These are phyloP conservation scores for Tachina lurida DNA, from an alignment of 2,888 invertebrate genomes.

Conservation along the genomic window DNA sequence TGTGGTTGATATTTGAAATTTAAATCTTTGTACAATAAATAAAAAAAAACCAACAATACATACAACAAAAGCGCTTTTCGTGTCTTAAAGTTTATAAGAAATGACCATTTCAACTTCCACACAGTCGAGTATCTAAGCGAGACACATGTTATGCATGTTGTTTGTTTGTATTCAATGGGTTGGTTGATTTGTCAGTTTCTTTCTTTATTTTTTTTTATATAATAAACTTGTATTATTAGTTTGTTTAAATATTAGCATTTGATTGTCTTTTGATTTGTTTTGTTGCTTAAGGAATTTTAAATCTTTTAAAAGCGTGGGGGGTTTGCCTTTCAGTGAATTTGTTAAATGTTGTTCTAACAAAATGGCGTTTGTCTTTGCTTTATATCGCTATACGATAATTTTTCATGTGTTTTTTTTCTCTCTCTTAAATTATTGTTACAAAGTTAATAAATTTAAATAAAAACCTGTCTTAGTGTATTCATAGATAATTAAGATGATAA, in stretches of 20 bases:
- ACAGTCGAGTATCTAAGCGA: slow-evolving; percentile 24
- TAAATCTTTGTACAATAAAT: slow-evolving; percentile 52
- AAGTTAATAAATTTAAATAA: slow-evolving; percentile 20
- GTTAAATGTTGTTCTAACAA: slow-evolving; percentile 30
- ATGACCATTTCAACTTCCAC: slow-evolving; percentile 60
- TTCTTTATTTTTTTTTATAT: slow-evolving; percentile 2
- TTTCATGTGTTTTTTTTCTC: background rate
- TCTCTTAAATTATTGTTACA: background rate
- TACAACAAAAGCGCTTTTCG: slow-evolving; percentile 44
- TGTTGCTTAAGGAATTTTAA: slow-evolving; percentile 46
- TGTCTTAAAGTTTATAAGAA: slow-evolving; percentile 60
- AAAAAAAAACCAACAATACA: slow-evolving; percentile 23
- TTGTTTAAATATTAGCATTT: slow-evolving; percentile 30
- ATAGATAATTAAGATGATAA: slow-evolving; percentile 21
- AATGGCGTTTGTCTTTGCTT: slow-evolving; percentile 62
- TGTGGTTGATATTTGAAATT: slow-evolving; percentile 56
- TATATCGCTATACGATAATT: background rate
- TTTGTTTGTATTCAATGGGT: slow-evolving; percentile 51
- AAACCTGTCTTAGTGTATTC: slow-evolving; percentile 24
- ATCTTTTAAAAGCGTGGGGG: slow-evolving; percentile 51
- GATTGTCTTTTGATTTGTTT: slow-evolving; percentile 50
- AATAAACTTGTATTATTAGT: slow-evolving; percentile 40
- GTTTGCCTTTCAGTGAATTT: slow-evolving; percentile 33
- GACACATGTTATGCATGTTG: background rate
- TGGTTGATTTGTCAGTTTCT: slow-evolving; percentile 57